phyloP scores from a whole-genome alignment of 2,113 vertebrate species.

The Silurus meridionalis region DNA sequence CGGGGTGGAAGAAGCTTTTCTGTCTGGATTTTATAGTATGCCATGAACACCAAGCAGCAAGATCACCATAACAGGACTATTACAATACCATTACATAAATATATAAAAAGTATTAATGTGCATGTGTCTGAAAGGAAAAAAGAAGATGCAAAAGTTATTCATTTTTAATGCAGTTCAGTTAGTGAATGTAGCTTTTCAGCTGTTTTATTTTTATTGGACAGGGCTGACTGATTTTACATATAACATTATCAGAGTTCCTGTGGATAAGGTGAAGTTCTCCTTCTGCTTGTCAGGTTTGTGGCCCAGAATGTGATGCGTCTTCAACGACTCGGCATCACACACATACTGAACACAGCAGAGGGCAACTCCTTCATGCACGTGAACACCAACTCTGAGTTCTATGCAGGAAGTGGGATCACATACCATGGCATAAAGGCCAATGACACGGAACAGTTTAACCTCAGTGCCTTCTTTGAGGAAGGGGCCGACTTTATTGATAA shows the following conservation, averaged over 20 bases:
- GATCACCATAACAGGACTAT: neutral
- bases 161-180: slow-evolving; percentile 13
- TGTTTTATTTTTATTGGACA: slow-evolving; percentile 6
- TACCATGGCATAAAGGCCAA: slow-evolving; percentile 95
- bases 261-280: slow-evolving; percentile 39
- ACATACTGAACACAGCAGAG: slow-evolving; percentile 92
- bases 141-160: neutral
- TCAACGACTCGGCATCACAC: slow-evolving; percentile 90
- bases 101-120: slow-evolving; percentile 36
- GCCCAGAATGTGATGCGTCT: slow-evolving; percentile 89
- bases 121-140: slow-evolving; percentile 7
- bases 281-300: slow-evolving; percentile 77
- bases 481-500: slow-evolving; percentile 94
- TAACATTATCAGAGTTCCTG: slow-evolving; percentile 1
- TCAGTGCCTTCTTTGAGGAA: slow-evolving; percentile 94
- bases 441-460: slow-evolving; percentile 89
- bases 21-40: neutral
- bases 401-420: slow-evolving; percentile 87
- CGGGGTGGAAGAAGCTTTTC: neutral
- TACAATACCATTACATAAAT: neutral
- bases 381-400: slow-evolving; percentile 93
- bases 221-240: slow-evolving; percentile 2
- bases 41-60: neutral
- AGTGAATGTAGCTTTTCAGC: neutral
- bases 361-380: slow-evolving; percentile 99